These are phyloP conservation scores for Limnothrissa miodon DNA, from an alignment of 2,113 vertebrate species.

Conservation along the genomic window DNA sequence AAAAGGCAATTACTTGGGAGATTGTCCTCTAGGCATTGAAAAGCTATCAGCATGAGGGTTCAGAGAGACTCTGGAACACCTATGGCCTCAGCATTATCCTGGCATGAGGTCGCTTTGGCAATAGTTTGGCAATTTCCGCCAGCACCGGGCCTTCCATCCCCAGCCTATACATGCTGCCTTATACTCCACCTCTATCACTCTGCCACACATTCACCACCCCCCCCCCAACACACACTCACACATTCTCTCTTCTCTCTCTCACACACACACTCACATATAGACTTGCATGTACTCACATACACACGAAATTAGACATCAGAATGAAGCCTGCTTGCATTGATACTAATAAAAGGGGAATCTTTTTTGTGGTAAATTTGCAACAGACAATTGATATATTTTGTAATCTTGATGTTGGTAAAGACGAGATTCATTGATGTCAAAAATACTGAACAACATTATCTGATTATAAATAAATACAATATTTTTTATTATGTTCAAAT, in stretches of 20 bases:
- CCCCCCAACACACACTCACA: not conserved
- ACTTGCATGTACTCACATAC: not conserved
- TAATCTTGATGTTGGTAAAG: not conserved
- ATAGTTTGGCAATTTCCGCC: conserved; percentile 84
- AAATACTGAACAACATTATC: not conserved
- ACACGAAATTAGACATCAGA: not conserved
- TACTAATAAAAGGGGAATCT: not conserved
- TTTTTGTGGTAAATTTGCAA: not conserved
- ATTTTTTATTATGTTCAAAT: not conserved
- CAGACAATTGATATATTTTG: not conserved
- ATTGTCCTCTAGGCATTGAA: conserved; percentile 85
- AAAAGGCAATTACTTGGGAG: conserved; percentile 82
- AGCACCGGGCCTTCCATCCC: conserved; percentile 81
- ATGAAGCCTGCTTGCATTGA: not conserved
- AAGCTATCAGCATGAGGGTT: conserved; percentile 87
- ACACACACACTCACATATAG: not conserved
- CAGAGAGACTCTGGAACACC: conserved; percentile 92
- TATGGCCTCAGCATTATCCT: conserved; percentile 89
- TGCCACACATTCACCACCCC: conserved; percentile 44
- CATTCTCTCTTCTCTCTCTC: not conserved
- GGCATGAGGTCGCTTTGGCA: conserved; percentile 84
- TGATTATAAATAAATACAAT: not conserved
- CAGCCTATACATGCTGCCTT: conserved; percentile 81
- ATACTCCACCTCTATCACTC: conserved; percentile 68
- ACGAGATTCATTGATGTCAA: not conserved